Base-by-base conservation (phyloP, 2,888 invertebrate genomes). In the Erebia epiphron region DNA sequence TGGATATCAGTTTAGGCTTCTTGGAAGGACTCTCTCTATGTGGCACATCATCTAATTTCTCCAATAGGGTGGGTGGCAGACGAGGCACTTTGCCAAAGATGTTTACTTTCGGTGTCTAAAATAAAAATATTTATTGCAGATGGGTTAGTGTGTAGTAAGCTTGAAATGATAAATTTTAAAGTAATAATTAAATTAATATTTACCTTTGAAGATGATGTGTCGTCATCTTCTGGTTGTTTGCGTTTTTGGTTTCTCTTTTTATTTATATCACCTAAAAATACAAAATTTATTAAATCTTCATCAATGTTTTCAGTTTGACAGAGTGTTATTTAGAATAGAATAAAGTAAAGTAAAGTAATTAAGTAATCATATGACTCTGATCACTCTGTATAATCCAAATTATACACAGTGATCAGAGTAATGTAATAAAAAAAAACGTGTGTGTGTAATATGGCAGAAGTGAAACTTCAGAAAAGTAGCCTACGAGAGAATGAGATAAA, bases 161-260 rank as follows among this genome's bases (percentile, higher is more conserved):
- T 50, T 50, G n/a, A n/a, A 13, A 14, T 13, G 9, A 21, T 13
- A 2, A 21, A 21, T 56, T 4, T 13, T 11, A 21, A 21, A 10
- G 13, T 11, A 1, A 56, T n/a, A 18, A 21, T 16, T 16, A 54
- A 26, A 58, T 56, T 26, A 26, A 3, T 26, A 35, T 46, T 69
- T 78, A 90, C 90, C 89, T 90, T 90, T 46, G 83, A 69, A 52
- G 76, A 70, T 58, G 62, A 18, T 21, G 71, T 74, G 56, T 81
- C 81, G 56, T 89, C 88, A 60, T 87, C 84, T 63, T 88, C 89
- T 70, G 86, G 83, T 66, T 83, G 76, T 76, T 91, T 91, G 46
- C 92, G 82, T 76, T 92, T 91, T 74, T 85, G 89, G 69, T 74
- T 77, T 70, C 77, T 82, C 62, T 80, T 62, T 50, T 49, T 63